phyloP scores from a whole-genome alignment of 2,113 vertebrate species.

The Parus major region DNA sequence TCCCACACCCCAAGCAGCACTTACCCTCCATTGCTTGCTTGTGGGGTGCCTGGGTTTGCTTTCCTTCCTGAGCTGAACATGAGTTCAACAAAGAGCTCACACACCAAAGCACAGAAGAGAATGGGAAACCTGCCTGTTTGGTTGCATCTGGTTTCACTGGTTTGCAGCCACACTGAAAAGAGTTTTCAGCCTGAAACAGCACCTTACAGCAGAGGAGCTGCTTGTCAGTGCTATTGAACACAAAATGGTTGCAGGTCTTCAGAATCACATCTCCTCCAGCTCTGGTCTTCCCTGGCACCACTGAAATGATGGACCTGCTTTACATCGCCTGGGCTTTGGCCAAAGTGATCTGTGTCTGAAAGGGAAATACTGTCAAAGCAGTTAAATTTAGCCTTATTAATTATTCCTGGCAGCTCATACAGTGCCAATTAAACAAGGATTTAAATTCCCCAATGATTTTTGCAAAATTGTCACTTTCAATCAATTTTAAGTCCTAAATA shows the following conservation, averaged over 20 bases:
- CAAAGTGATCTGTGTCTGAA: neutral
- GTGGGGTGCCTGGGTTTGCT: neutral
- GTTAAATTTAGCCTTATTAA: constrained; percentile 47
- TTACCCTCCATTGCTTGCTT: neutral
- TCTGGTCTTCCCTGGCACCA: neutral
- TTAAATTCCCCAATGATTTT: neutral
- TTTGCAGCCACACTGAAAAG: neutral
- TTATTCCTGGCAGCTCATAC: constrained; percentile 10
- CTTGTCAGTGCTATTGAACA: neutral
- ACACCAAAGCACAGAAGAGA: neutral
- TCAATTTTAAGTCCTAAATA: constrained; percentile 7
- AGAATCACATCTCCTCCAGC: neutral
- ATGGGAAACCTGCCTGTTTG: neutral
- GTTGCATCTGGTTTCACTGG: constrained; percentile 28
- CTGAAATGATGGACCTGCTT: neutral
- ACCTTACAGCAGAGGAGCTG: neutral
- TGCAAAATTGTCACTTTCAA: constrained; percentile 6
- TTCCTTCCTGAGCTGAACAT: neutral
- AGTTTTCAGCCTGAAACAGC: neutral
- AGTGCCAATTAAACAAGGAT: constrained; percentile 1
- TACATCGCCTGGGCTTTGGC: neutral
- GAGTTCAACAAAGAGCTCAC: neutral
- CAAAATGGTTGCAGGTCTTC: neutral
- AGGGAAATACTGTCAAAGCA: constrained; percentile 1
- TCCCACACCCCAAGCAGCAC: neutral